Evolutionary conservation across 2,113 vertebrate genomes (phyloP).

Genomic region (Atrichornis clamosus): DNA sequence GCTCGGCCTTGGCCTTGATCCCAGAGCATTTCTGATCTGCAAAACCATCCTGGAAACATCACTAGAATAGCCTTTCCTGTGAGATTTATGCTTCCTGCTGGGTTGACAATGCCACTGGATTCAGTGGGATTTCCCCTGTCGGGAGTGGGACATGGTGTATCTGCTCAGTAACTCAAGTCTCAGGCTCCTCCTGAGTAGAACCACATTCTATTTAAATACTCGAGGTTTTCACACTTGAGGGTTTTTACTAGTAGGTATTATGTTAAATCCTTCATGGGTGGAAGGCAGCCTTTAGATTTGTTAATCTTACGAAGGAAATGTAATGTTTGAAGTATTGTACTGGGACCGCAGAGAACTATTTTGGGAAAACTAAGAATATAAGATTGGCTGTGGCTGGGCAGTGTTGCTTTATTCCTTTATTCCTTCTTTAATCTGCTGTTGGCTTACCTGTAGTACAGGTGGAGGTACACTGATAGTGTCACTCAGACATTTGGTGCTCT

Average conservation of each 20-base stretch:
- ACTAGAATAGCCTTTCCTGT: not conserved
- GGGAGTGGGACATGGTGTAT: not conserved
- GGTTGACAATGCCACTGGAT: not conserved
- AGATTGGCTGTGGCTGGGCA: not conserved
- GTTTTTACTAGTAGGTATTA: not conserved
- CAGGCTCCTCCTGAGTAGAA: not conserved
- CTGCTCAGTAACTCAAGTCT: not conserved
- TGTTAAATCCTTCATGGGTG: not conserved
- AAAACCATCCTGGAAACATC: not conserved
- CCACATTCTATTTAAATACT: not conserved
- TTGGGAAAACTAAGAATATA: not conserved
- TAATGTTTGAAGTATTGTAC: not conserved
- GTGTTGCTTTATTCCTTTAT: not conserved
- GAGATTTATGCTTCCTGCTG: slow-evolving; percentile 16
- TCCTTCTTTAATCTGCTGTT: not conserved
- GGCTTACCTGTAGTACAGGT: not conserved
- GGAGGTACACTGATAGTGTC: not conserved
- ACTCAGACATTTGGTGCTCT: not conserved
- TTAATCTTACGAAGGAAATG: not conserved
- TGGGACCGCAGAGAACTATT: not conserved
- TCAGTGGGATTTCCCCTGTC: not conserved
- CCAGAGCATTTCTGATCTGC: not conserved
- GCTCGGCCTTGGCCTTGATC: not conserved
- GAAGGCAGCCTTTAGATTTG: not conserved
- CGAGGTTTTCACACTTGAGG: not conserved